Evolutionary conservation across 1,140 invertebrate genomes (phyloP).

Genomic region (Drosophila repletoides): DNA sequence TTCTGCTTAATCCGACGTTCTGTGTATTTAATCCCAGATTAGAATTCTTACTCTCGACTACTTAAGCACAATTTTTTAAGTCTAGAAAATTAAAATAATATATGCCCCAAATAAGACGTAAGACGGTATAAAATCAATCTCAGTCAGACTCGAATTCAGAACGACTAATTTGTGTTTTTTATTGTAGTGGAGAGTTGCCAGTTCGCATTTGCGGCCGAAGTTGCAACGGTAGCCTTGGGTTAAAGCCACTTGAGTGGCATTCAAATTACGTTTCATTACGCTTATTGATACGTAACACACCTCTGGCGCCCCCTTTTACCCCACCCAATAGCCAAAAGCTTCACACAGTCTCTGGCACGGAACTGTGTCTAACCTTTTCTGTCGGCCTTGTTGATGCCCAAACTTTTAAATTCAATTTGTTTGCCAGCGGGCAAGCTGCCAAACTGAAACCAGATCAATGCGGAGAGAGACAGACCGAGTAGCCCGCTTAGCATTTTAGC

Average conservation of each 20-base stretch:
- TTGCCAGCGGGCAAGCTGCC: slow-evolving; percentile 49
- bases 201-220: neutral
- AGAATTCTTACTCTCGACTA: too few species aligned
- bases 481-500: slow-evolving; percentile 32
- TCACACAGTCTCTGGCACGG: neutral
- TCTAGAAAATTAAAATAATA: too few species aligned
- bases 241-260: slow-evolving; percentile 69
- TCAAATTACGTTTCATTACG: slow-evolving; percentile 77
- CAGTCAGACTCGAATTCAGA: too few species aligned
- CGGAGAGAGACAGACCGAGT: too few species aligned
- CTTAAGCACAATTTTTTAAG: too few species aligned
- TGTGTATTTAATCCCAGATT: too few species aligned
- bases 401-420: slow-evolving; percentile 74
- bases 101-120: too few species aligned
- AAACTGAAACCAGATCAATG: slow-evolving; percentile 30
- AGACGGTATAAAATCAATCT: too few species aligned
- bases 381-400: slow-evolving; percentile 5
- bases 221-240: slow-evolving; percentile 4
- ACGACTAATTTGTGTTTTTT: too few species aligned
- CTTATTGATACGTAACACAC: slow-evolving; percentile 53
- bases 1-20: too few species aligned
- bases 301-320: neutral
- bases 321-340: neutral
- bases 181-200: neutral
- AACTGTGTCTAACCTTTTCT: slow-evolving; percentile 15